Base-by-base conservation (phyloP, 2,797 vertebrate species). In the Syngnathus rostellatus region DNA sequence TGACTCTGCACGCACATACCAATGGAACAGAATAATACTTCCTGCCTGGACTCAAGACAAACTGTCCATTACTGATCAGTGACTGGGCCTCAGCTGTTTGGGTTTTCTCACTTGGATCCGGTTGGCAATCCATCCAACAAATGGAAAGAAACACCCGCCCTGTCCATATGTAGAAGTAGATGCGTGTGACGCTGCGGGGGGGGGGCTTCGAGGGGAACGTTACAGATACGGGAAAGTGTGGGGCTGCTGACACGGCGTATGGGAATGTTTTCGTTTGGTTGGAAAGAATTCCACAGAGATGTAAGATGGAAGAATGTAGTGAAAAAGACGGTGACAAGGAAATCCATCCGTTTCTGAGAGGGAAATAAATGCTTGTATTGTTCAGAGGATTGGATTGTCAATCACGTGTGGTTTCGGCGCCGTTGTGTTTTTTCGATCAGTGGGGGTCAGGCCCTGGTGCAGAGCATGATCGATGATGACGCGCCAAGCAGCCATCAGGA, bases 251-350 rank as follows among this genome's bases (percentile, higher is more conserved):
- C 77, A 75, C 1, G 23, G 83, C 84, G 85, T 81, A 85, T 79
- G 81, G 84, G 78, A 86, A 87, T 83, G 82, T 81, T 86, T 86
- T 86, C 76, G 78, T 84, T 85, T 74, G 81, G 79, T 80, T 81
- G 67, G 68, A 69, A 70, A 71, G 75, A 79, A 84, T 83, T 85
- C 78, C 69, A 46, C 67, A 21, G 78, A 82, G 74, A 81, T 81
- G 73, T 59, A 65, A 76, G 66, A 65, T 64, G 78, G 73, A 31
- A 74, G 71, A 76, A 80, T 72, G 68, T 59, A 39, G 50, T 67
- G 39, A 62, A 65, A 71, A 4, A 21, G 21, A 67, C 71, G 21
- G 55, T 43, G 67, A 74, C 68, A 50, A 63, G 61, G 19, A 69
- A 72, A 73, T 79, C 67, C 65, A 65, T 69, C 72, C 7, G 67